Base-by-base conservation (phyloP, 2,888 invertebrate genomes). In the Eremobia ochroleuca region DNA sequence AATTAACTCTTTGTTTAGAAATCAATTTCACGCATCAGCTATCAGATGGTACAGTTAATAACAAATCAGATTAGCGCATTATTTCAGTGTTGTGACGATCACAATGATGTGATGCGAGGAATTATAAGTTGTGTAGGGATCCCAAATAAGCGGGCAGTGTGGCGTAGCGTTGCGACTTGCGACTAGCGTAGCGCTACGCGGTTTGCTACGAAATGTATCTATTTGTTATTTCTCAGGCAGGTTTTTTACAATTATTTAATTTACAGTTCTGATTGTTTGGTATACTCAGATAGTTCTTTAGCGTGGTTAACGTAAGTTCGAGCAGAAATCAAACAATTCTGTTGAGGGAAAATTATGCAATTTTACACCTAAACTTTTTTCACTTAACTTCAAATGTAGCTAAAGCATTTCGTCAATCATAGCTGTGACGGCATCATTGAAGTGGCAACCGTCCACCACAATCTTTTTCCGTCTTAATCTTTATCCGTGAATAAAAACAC, bases 11-110 rank as follows among this genome's bases (percentile, higher is more conserved):
- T 89, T 83, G 86, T 86, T 86, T 40, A 77, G 70, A 89, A 90
- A 88, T 79, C 86, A 87, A 90, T 90, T 91, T 90, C 87, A 89
- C 81, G 90, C 89, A 74, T 77, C 82, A 79, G 37, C 28, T 55
- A 67, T 81, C 73, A 85, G 83, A 87, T 84, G 58, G 69, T 69
- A 58, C 68, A 31, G 52, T 43, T 31, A 86, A 88, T 87, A 85
- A 76, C 65, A 73, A 77, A 81, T 79, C 55, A 73, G 76, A 85
- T 86, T 77, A 83, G 80, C 49, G 82, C 79, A 81, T 81, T 83
- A 78, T 81, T 86, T 76, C 65, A 62, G 65, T 62, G 40, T 37
- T 65, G 71, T 79, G 76, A 71, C 37, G 76, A 65, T 70, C 67
- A 76, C 74, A 79, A 75, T 75, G 25, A 62, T 66, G 52, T 61